phyloP scores from a whole-genome alignment of 2,113 vertebrate species.

The Catharus minimus region DNA sequence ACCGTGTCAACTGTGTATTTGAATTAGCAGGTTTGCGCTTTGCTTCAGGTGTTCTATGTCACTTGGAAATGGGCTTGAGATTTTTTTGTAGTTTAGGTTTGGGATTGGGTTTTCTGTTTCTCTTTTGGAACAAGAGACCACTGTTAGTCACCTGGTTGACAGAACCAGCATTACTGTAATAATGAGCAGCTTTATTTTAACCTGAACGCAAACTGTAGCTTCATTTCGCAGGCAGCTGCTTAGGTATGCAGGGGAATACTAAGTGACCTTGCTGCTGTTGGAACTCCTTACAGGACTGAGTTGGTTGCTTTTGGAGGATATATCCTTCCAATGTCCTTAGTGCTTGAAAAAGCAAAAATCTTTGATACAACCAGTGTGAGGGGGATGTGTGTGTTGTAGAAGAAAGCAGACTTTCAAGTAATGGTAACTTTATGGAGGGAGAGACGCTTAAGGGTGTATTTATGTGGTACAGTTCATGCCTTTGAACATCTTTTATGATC shows the following conservation, averaged over 20 bases:
- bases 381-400: neutral
- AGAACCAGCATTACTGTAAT: neutral
- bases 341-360: neutral
- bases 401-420: neutral
- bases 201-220: neutral
- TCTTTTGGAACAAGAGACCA: neutral
- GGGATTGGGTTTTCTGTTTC: neutral
- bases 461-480: neutral
- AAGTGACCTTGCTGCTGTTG: neutral
- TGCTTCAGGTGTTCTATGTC: rapidly evolving
- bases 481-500: conserved; percentile 28
- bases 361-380: neutral
- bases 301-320: neutral
- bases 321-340: conserved; percentile 11
- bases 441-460: neutral
- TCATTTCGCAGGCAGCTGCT: neutral
- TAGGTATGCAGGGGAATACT: neutral
- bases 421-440: neutral
- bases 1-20: neutral
- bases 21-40: neutral
- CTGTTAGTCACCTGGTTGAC: neutral
- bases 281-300: neutral
- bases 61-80: neutral
- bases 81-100: neutral
- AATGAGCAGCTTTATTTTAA: neutral